Evolutionary conservation across 2,888 invertebrate species (phyloP).

Genomic region (Cephus pygmeus): DNA sequence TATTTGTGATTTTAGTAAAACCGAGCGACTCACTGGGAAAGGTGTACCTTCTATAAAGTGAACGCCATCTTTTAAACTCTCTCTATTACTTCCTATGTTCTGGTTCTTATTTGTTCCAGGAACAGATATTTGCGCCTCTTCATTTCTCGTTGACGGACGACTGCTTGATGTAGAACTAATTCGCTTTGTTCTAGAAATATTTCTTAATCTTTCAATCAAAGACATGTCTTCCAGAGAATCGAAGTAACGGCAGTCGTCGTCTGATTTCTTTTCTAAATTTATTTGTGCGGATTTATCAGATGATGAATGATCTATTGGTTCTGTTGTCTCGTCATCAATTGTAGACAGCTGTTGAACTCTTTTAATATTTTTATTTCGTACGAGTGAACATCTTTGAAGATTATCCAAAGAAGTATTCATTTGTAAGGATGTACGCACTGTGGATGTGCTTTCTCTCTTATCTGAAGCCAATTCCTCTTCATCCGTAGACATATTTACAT

Average conservation of each 20-base stretch:
- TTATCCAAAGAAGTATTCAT: conserved; percentile 31
- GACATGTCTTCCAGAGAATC: conserved; percentile 33
- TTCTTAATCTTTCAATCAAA: conserved; percentile 37
- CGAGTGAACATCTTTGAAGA: not conserved
- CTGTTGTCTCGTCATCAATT: not conserved
- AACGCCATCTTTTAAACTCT: not conserved
- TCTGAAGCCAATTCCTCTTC: not conserved
- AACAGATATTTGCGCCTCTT: not conserved
- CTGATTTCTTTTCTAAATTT: conserved; percentile 5
- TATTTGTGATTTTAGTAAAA: conserved; percentile 39
- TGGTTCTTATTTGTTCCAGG: not conserved
- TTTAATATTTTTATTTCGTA: not conserved
- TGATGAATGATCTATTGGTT: not conserved
- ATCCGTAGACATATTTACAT: conserved; percentile 9
- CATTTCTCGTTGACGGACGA: not conserved
- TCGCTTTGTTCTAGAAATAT: conserved; percentile 23
- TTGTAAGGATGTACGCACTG: conserved; percentile 20
- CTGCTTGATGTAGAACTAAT: not conserved
- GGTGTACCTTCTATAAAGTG: conserved; percentile 45
- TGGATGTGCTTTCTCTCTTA: not conserved
- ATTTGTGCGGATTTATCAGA: not conserved
- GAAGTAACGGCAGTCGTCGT: conserved; percentile 1
- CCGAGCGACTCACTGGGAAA: conserved; percentile 43
- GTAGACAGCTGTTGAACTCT: not conserved
- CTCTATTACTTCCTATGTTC: conserved; percentile 7